These are phyloP conservation scores for Conus canariensis DNA, from an alignment of 2,888 invertebrate genomes.

Conservation along the genomic window DNA sequence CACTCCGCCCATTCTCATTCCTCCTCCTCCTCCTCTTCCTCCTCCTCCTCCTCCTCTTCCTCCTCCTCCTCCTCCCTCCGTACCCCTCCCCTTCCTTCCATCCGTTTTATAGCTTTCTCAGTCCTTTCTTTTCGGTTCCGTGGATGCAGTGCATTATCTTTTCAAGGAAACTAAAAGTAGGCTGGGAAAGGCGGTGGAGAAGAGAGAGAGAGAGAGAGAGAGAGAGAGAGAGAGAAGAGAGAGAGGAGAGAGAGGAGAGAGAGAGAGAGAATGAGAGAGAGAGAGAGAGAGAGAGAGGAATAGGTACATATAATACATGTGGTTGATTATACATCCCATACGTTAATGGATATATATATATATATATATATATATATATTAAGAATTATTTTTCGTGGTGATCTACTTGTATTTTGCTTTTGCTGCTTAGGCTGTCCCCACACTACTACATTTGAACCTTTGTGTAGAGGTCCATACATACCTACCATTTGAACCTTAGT, in stretches of 20 bases:
- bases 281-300: conserved; percentile 8
- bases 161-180: not conserved
- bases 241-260: not conserved
- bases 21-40: too few species aligned
- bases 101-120: not conserved
- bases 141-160: not conserved
- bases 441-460: too few species aligned
- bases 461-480: too few species aligned
- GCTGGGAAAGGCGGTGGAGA: not conserved
- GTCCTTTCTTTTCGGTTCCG: not conserved
- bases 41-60: not conserved
- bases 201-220: not conserved
- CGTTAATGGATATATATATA: conserved; percentile 12
- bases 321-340: not conserved
- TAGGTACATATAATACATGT: too few species aligned
- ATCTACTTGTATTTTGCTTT: too few species aligned
- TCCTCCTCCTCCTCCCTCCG: not conserved
- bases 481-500: too few species aligned
- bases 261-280: not conserved
- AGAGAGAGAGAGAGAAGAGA: not conserved
- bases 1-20: not conserved
- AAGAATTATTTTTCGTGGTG: too few species aligned
- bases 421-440: too few species aligned
- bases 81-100: not conserved
- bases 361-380: not conserved